Conservation (phyloP, 2,113 vertebrate species). For the Poeciliopsis turrubarensis region DNA sequence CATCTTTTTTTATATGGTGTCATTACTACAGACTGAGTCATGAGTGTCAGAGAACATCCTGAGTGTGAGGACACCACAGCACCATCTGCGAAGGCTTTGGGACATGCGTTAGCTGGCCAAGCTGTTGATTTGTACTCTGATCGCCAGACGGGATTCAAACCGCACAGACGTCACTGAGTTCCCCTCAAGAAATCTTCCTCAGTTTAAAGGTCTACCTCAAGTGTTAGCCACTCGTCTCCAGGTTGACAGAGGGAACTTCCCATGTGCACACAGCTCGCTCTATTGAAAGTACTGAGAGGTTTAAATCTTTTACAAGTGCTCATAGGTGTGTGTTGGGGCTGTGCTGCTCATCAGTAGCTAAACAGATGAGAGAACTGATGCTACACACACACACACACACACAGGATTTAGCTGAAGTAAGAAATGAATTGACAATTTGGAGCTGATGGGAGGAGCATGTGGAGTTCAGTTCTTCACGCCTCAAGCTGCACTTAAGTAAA, state of each 20-base stretch:
- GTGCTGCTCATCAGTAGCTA: neutral
- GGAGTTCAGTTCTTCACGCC: neutral
- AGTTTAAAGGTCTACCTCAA: conserved; percentile 21
- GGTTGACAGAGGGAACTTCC: conserved; percentile 22
- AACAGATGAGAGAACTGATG: neutral
- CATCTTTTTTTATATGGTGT: conserved; percentile 27
- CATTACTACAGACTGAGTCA: conserved; percentile 34
- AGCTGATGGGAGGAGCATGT: neutral
- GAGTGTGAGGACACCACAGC: conserved; percentile 22
- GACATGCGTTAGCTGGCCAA: conserved; percentile 34
- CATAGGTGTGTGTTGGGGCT: neutral
- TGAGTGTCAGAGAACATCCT: conserved; percentile 17
- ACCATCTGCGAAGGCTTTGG: conserved; percentile 48
- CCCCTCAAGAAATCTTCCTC: conserved; percentile 31
- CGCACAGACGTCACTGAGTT: conserved; percentile 56
- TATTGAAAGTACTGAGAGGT: neutral
- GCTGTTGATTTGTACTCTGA: conserved; percentile 45
- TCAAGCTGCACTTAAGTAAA: neutral
- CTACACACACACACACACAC: neutral
- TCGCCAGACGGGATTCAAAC: conserved; percentile 44
- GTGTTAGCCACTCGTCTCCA: conserved; percentile 38
- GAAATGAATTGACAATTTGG: neutral
- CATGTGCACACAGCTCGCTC: conserved; percentile 11
- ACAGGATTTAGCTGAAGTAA: neutral
- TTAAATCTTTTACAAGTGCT: conserved; percentile 6